Percentiles rank a stretch among this genome's conserved stretches.
Evolutionary conservation across 30 jellyfish, hydroid and myxozoan genomes (phyloP).

Genomic region (Aurelia aurita): DNA sequence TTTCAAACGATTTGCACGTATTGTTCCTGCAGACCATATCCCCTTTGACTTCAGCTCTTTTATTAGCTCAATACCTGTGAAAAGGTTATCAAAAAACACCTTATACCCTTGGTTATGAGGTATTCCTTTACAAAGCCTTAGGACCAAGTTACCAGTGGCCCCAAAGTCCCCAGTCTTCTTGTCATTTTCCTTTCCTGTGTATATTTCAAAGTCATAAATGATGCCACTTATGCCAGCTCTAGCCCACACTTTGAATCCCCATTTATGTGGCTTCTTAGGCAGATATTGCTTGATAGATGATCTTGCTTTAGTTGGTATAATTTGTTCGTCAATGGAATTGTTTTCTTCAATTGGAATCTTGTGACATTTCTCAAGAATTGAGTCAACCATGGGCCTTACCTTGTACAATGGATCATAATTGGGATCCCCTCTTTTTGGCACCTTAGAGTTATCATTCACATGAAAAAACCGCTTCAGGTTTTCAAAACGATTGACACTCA

Average conservation of each 20-base stretch:
- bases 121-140: too few species aligned
- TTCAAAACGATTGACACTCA: conserved; percentile 30
- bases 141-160: too few species aligned
- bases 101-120: too few species aligned
- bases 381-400: not conserved
- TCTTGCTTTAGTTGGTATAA: conserved; percentile 40
- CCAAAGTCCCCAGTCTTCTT: too few species aligned
- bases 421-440: not conserved
- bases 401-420: not conserved
- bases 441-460: not conserved
- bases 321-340: conserved; percentile 41
- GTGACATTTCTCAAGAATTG: not conserved
- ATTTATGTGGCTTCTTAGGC: conserved; percentile 49
- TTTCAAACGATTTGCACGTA: too few species aligned
- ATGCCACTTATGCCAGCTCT: conserved; percentile 54
- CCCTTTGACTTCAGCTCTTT: not conserved
- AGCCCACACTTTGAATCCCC: conserved; percentile 62
- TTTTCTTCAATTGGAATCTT: conserved; percentile 6
- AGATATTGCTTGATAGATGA: conserved; percentile 21
- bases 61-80: conserved; percentile 8
- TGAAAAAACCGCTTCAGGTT: conserved; percentile 26
- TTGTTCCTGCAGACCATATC: conserved; percentile 26
- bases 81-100: conserved; percentile 6
- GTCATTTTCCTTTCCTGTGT: too few species aligned
- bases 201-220: conserved; percentile 26